Evolutionary conservation across 1,140 invertebrate genomes (phyloP).

Genomic region (Gonioctena quinquepunctata): DNA sequence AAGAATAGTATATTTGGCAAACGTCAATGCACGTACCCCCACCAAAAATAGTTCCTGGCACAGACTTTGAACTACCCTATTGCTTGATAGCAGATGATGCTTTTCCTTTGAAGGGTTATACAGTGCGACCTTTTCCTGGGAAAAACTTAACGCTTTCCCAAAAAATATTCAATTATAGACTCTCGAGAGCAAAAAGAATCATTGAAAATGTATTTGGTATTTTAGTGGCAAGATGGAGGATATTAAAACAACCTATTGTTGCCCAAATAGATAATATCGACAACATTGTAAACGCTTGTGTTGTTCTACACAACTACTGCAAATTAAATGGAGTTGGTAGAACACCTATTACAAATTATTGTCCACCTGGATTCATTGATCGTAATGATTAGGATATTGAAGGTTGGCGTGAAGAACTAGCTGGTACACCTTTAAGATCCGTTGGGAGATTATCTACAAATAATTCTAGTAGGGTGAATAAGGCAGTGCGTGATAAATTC

Average conservation of each 20-base stretch:
- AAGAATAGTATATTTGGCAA: slow-evolving; percentile 21
- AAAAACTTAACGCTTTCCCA: neutral
- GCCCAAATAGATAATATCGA: slow-evolving; percentile 9
- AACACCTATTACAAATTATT: neutral
- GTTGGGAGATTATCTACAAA: neutral
- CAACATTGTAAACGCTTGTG: slow-evolving; percentile 6
- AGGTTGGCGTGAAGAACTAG: neutral
- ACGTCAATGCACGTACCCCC: slow-evolving; percentile 15
- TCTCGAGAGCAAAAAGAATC: slow-evolving; percentile 1
- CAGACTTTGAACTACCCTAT: slow-evolving; percentile 21
- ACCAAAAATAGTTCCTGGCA: neutral
- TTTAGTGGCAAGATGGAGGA: slow-evolving; percentile 11
- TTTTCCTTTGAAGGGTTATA: slow-evolving; percentile 31
- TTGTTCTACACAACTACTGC: slow-evolving; percentile 11
- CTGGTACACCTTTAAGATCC: neutral
- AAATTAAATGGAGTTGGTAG: neutral
- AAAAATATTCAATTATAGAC: slow-evolving; percentile 22
- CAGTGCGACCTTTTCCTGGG: slow-evolving; percentile 5
- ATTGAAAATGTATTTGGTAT: slow-evolving; percentile 23
- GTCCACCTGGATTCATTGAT: neutral
- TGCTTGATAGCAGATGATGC: slow-evolving; percentile 30
- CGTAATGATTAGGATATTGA: neutral
- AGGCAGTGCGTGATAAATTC: neutral
- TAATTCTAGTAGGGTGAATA: neutral
- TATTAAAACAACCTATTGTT: slow-evolving; percentile 8